Conservation (phyloP, 2,888 invertebrate genomes). For the Orchesellides sinensis region DNA sequence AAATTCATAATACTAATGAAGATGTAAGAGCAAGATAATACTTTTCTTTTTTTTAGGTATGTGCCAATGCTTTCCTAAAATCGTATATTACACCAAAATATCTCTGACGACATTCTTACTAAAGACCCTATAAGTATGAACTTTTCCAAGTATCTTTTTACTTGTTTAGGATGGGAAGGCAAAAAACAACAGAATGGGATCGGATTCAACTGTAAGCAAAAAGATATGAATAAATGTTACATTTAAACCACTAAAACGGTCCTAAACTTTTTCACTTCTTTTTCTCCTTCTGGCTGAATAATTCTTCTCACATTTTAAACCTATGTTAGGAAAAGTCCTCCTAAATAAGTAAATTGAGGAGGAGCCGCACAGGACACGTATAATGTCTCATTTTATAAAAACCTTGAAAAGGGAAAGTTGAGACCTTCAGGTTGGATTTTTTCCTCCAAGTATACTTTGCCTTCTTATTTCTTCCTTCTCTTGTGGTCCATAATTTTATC, state of each 20-base stretch:
- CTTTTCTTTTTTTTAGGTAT: slow-evolving; percentile 48
- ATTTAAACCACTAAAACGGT: slow-evolving; percentile 18
- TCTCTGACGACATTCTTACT: slow-evolving; percentile 17
- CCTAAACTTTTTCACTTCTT: slow-evolving; percentile 7
- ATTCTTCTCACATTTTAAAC: slow-evolving; percentile 7
- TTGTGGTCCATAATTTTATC: slow-evolving; percentile 11
- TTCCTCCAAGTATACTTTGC: too few relatives aligned
- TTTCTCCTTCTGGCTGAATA: slow-evolving; percentile 1
- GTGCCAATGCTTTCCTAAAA: slow-evolving; percentile 50
- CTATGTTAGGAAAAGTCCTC: too few relatives aligned
- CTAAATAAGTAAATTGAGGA: too few relatives aligned
- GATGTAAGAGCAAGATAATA: slow-evolving; percentile 66
- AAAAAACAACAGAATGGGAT: too few relatives aligned
- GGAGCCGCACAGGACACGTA: background rate
- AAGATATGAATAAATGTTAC: slow-evolving; percentile 32
- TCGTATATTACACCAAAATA: slow-evolving; percentile 44
- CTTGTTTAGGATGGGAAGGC: too few relatives aligned
- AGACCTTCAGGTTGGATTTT: background rate
- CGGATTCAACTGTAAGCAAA: too few relatives aligned
- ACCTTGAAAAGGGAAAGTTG: slow-evolving; percentile 12
- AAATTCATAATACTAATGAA: slow-evolving; percentile 70
- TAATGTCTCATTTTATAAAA: background rate
- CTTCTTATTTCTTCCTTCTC: background rate
- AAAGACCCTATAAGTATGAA: too few relatives aligned
- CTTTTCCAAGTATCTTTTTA: too few relatives aligned